Evolutionary conservation across 2,113 vertebrate species (phyloP).

Genomic region (Loxodonta africana): DNA sequence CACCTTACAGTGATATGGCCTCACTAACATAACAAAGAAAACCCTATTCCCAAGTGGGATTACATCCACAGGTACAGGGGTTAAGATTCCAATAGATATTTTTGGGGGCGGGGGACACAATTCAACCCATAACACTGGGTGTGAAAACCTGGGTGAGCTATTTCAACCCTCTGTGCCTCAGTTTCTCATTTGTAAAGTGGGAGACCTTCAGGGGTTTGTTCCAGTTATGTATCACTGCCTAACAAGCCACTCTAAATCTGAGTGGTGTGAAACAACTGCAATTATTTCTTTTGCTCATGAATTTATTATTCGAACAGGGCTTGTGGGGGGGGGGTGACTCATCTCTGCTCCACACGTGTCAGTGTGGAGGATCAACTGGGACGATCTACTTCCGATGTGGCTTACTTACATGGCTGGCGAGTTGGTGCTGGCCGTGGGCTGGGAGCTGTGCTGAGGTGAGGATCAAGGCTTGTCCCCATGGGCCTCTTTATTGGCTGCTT

Average conservation of each 20-base stretch:
- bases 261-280: not conserved
- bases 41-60: not conserved
- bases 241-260: not conserved
- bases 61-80: not conserved
- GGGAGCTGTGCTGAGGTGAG: not conserved
- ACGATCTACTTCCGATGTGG: not conserved
- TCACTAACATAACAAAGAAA: not conserved
- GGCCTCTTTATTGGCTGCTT: not conserved
- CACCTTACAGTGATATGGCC: not conserved
- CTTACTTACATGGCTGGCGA: not conserved
- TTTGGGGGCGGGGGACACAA: not conserved
- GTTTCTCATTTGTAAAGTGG: not conserved
- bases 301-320: not conserved
- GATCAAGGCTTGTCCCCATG: not conserved
- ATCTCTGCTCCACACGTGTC: not conserved
- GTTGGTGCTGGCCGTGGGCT: not conserved
- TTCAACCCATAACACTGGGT: no score
- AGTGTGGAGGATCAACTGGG: accelerated
- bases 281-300: not conserved
- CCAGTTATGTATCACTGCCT: not conserved
- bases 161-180: not conserved
- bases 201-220: not conserved
- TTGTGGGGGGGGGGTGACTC: not conserved
- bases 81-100: not conserved
- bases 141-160: not conserved